Percentiles rank a stretch among this genome's conserved stretches.
These are phyloP conservation scores for Nebria brevicollis DNA, from an alignment of 2,888 invertebrate species.

Conservation along the genomic window DNA sequence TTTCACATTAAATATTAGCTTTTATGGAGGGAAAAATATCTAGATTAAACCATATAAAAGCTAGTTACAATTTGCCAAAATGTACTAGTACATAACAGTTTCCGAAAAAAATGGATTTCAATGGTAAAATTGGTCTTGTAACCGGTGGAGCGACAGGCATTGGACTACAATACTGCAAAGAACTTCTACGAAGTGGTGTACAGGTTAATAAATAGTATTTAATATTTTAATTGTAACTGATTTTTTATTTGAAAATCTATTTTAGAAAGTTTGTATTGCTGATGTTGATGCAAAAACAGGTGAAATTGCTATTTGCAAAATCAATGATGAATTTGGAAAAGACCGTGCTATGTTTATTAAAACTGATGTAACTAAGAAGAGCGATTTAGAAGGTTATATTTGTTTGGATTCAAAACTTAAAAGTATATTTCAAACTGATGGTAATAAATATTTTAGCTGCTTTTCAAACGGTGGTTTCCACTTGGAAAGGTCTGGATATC, in stretches of 20 bases:
- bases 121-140: slow-evolving; percentile 60
- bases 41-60: slow-evolving; percentile 8
- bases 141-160: slow-evolving; percentile 69
- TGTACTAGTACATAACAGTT: neutral
- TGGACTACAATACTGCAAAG: slow-evolving; percentile 63
- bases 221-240: neutral
- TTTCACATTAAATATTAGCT: neutral
- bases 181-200: slow-evolving; percentile 62
- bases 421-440: neutral
- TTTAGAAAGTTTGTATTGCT: slow-evolving; percentile 56
- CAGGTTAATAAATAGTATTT: slow-evolving; percentile 52
- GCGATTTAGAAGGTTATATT: slow-evolving; percentile 74
- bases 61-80: neutral
- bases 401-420: neutral
- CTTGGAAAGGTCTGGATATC: slow-evolving; percentile 64
- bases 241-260: slow-evolving; percentile 29
- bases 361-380: slow-evolving; percentile 78
- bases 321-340: slow-evolving; percentile 72
- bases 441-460: slow-evolving; percentile 60
- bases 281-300: slow-evolving; percentile 61
- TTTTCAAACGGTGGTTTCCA: slow-evolving; percentile 57
- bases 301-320: slow-evolving; percentile 70
- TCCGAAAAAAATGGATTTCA: slow-evolving; percentile 52
- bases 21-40: neutral
- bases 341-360: slow-evolving; percentile 75